Percentiles rank a stretch among this genome's conserved stretches.
Conservation (phyloP, 1,140 invertebrate species). For the Scaptomyza hsui region DNA sequence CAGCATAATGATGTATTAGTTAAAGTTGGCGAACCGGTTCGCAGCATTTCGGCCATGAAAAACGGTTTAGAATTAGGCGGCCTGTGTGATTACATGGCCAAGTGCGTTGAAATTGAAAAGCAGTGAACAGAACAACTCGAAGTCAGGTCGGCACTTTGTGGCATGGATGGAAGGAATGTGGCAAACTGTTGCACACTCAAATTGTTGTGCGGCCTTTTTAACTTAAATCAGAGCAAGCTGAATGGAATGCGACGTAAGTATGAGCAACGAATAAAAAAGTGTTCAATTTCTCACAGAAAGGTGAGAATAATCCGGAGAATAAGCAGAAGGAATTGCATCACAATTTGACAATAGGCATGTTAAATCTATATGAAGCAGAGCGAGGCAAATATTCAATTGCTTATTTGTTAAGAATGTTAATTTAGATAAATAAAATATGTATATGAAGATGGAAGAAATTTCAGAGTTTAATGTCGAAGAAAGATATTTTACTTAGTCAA, state of each 20-base stretch:
- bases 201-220: slow-evolving; percentile 1
- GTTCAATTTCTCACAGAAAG: slow-evolving; percentile 2
- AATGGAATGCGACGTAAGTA: slow-evolving; percentile 31
- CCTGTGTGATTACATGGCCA: slow-evolving; percentile 70
- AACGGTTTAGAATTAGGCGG: slow-evolving; percentile 79
- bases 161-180: slow-evolving; percentile 39
- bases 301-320: not conserved
- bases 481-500: too few species aligned
- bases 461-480: too few species aligned
- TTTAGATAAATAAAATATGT: too few species aligned
- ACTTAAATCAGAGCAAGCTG: slow-evolving; percentile 28
- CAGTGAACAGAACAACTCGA: slow-evolving; percentile 16
- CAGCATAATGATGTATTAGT: slow-evolving; percentile 80
- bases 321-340: not conserved
- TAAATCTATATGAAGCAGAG: not conserved
- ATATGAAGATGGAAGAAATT: too few species aligned
- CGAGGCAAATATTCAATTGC: not conserved
- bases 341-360: not conserved
- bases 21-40: slow-evolving; percentile 78
- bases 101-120: slow-evolving; percentile 65
- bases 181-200: slow-evolving; percentile 7
- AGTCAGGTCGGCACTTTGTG: slow-evolving; percentile 33
- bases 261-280: slow-evolving; percentile 3
- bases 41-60: slow-evolving; percentile 80
- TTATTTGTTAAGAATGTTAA: not conserved